Base-by-base conservation (phyloP, 2,113 vertebrate species). In the Microcebus jonahi region DNA sequence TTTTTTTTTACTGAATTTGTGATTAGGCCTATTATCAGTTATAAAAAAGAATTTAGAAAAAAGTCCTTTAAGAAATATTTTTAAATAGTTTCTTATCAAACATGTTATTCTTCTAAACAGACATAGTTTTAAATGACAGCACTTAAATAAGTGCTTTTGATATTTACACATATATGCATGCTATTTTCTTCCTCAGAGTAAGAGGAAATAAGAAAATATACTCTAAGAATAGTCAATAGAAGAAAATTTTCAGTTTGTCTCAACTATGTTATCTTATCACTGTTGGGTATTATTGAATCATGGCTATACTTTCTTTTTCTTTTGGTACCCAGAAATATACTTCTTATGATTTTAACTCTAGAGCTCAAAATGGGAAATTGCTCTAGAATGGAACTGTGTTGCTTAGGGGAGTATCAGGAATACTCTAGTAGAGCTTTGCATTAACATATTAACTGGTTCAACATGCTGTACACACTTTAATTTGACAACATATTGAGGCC, bases 171-270 rank as follows among this genome's bases (percentile, higher is more conserved):
- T 21, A 71, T 13, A 39, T 34, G 36, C 18, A 61, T 42, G 25
- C 0, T 23, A 55, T 59, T 76, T 94, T 88, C 50, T 85, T 92
- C 55, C 50, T 87, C n/a, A 89, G 68, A 89, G 15, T 59, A 81
- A 55, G 36, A 95, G 4, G 42, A 80, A 92, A 81, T 39, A 53
- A 63, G 27, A 81, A 95, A 97, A 96, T n/a, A 59, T 5, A 21
- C 36, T 95, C 13, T 42, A 45, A 36, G 31, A 61, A 77, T 31
- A 85, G 15, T 85, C 50, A 59, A 45, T 5, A 91, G 36, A n/a
- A 89, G 36, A 95, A 92, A 88, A 42, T 17, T 87, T 94, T 95
- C 27, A 36, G 39, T 83, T 90, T 59, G 48, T 75, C 27, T 90
- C 25, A 81, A 48, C 29, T 25, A 42, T 87, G 39, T 48, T 36